These are phyloP conservation scores for Bombus confusus DNA, from an alignment of 1,140 invertebrate species.

Conservation along the genomic window DNA sequence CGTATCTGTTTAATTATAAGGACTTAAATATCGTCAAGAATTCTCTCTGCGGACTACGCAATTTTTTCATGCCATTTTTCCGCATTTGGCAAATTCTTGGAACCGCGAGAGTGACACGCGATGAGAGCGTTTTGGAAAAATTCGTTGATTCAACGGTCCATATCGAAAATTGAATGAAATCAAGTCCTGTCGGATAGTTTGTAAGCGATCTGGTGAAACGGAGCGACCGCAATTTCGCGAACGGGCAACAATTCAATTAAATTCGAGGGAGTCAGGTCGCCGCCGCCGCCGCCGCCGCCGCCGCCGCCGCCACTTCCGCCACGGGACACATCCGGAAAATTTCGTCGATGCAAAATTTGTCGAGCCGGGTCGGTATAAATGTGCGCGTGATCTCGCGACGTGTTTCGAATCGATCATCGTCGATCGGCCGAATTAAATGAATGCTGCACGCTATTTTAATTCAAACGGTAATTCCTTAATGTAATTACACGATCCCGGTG, in stretches of 20 bases:
- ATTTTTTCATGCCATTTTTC: too few species aligned
- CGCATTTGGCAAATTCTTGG: background rate
- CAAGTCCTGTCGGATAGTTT: slow-evolving; percentile 23
- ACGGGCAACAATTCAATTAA: slow-evolving; percentile 50
- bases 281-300: background rate
- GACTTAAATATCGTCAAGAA: too few species aligned
- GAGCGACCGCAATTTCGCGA: slow-evolving; percentile 19
- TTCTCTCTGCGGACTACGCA: too few species aligned
- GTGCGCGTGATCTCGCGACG: slow-evolving; percentile 25
- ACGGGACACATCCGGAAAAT: slow-evolving; percentile 19
- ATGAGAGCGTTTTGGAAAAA: background rate
- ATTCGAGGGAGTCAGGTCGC: background rate
- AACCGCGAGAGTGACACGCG: background rate
- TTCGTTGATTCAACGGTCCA: background rate
- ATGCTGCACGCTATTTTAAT: background rate
- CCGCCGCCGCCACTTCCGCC: background rate
- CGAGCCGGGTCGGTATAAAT: background rate
- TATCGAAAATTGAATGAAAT: slow-evolving; percentile 41
- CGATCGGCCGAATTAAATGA: background rate
- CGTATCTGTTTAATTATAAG: too few species aligned
- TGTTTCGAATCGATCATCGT: slow-evolving; percentile 12
- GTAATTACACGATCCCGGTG: background rate
- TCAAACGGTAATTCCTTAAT: background rate
- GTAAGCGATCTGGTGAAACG: slow-evolving; percentile 34
- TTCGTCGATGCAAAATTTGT: slow-evolving; percentile 33